Percentiles rank a stretch among this genome's conserved stretches.
These are phyloP conservation scores for Callyntrura sp. DNA, from an alignment of 2,888 invertebrate species.

Conservation along the genomic window DNA sequence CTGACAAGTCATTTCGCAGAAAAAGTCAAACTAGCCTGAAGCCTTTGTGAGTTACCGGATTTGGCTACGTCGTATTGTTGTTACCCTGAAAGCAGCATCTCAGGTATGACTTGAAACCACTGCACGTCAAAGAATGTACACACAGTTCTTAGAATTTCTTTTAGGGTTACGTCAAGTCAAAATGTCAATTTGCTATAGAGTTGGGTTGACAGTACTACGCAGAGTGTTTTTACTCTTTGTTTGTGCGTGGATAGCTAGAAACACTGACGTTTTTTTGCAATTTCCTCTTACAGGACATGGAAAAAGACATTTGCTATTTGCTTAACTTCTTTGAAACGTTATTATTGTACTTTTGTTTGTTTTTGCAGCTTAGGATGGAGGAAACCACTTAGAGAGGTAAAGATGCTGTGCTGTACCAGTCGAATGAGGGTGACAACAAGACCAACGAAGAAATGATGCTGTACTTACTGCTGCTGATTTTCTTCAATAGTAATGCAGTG, in stretches of 20 bases:
- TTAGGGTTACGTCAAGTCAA: constrained; percentile 6
- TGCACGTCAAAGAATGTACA: constrained; percentile 30
- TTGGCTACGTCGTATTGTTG: too few species aligned
- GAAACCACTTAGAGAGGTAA: not conserved
- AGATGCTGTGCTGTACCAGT: not conserved
- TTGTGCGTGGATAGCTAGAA: not conserved
- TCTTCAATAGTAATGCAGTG: not conserved
- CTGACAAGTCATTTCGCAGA: not conserved
- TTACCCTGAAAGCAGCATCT: not conserved
- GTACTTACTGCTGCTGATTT: constrained; percentile 28
- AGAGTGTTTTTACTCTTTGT: too few species aligned
- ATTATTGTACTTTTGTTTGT: constrained; percentile 24
- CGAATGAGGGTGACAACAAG: constrained; percentile 8
- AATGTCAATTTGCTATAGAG: constrained; percentile 46
- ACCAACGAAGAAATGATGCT: not conserved
- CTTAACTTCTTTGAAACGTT: not conserved
- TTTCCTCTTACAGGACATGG: constrained; percentile 7
- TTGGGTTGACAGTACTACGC: too few species aligned
- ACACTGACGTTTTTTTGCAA: constrained; percentile 12
- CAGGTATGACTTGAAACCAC: too few species aligned
- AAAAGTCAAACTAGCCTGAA: not conserved
- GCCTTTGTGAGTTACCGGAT: not conserved
- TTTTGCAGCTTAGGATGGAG: not conserved
- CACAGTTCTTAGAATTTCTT: not conserved
- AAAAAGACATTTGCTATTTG: constrained; percentile 23